Evolutionary conservation across 2,888 invertebrate genomes (phyloP), one percentile per base, ranked within the genome.

Genomic region (Agrypnus murinus): DNA sequence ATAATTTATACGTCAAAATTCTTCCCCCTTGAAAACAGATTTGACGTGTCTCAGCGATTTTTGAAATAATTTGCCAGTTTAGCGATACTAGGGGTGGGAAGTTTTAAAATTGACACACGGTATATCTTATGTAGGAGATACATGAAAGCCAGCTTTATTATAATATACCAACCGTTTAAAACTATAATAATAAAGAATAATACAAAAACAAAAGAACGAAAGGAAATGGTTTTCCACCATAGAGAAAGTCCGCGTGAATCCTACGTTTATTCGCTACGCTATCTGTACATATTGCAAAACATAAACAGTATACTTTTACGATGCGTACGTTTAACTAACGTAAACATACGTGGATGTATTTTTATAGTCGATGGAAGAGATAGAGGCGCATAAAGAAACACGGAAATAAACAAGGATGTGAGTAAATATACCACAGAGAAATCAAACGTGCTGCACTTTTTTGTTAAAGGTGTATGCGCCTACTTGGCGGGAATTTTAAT

Each of bases 331-430:
- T 69, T 60, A 65, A 65, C 53, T 65, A 71, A 75, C 71, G 64
- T 71, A 75, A 69, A 68, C 73, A 76, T 75, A 76, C 77, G 75
- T 77, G 76, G 58, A 75, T 69, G 69, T 73, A 76, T 77, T 77
- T 76, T 75, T 77, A 75, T 76, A 57, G 69, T 17, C 70, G 58
- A 64, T 65, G 46, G 46, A 57, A 31, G 60, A 55, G 71, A 66
- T 66, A 72, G 66, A 66, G 63, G 48, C 46, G 53, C 60, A 63
- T 67, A 57, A 25, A 69, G 62, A 59, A 69, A 58, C 53, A 68
- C 72, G 72, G 67, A 72, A 65, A 60, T 62, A 58, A 46, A 72
- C 63, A 70, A 75, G 70, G 73, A 74, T 73, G 70, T 72, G 67
- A 62, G 63, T 68, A 70, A 72, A 48, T 17, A 60, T 40, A 64